Evolutionary conservation across 2,888 invertebrate species (phyloP).

Genomic region (Anaspis maculata): DNA sequence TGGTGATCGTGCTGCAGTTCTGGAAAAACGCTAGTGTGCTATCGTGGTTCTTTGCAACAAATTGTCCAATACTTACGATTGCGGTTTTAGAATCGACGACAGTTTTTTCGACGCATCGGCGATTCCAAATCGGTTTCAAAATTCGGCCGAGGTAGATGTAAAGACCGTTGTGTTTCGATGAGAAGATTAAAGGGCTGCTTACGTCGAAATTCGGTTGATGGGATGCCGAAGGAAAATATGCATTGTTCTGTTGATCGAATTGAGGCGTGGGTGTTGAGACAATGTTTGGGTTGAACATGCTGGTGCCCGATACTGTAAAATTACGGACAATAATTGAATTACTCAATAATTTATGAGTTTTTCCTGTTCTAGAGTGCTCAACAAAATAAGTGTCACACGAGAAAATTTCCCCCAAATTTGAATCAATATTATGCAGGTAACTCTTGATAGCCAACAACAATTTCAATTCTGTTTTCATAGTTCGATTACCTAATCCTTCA

Average conservation of each 20-base stretch:
- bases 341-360: slow-evolving; percentile 1
- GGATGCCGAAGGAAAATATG: no score
- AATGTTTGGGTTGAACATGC: slow-evolving; percentile 28
- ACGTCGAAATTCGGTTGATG: slow-evolving; percentile 20
- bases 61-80: slow-evolving; percentile 45
- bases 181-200: slow-evolving; percentile 39
- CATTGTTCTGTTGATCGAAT: slow-evolving; percentile 18
- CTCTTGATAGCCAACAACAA: no score
- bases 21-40: slow-evolving; percentile 33
- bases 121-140: slow-evolving; percentile 81
- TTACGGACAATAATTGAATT: slow-evolving; percentile 3
- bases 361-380: no score
- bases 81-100: slow-evolving; percentile 47
- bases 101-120: slow-evolving; percentile 60
- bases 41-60: neutral
- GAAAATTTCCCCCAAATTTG: no score
- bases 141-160: slow-evolving; percentile 87
- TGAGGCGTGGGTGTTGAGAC: slow-evolving; percentile 37
- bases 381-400: no score
- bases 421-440: no score
- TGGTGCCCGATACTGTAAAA: slow-evolving; percentile 22
- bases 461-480: no score
- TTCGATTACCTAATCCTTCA: no score
- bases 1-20: slow-evolving; percentile 59
- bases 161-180: slow-evolving; percentile 87